Evolutionary conservation across 2,113 vertebrate species (phyloP).

Genomic region (Hyla sarda): DNA sequence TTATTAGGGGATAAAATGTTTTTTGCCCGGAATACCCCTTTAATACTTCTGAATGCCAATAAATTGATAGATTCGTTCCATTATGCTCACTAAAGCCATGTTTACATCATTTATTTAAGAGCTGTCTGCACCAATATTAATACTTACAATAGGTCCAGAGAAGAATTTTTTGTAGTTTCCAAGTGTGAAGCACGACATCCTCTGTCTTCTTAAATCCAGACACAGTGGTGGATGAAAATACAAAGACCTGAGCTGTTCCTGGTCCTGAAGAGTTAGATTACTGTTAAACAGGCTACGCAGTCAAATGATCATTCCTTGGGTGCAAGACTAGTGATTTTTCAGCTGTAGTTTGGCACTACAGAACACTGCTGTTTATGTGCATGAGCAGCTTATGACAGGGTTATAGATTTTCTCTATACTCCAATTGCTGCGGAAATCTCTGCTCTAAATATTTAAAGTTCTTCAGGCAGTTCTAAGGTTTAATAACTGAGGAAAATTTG

Average conservation of each 20-base stretch:
- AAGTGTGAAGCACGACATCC: neutral
- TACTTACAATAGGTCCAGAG: neutral
- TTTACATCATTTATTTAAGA: no score
- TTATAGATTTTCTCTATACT: constrained; percentile 1
- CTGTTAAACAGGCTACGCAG: neutral
- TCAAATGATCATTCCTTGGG: neutral
- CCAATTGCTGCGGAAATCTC: neutral
- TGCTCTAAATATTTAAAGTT: constrained; percentile 30
- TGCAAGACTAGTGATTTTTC: neutral
- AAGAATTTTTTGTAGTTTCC: neutral
- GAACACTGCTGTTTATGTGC: neutral
- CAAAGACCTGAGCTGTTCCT: constrained; percentile 33
- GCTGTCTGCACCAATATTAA: no score
- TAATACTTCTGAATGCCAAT: no score
- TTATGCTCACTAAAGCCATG: no score
- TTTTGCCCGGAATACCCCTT: no score
- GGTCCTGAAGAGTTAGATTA: constrained; percentile 27
- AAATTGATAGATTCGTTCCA: no score
- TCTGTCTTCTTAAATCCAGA: neutral
- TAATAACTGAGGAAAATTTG: neutral
- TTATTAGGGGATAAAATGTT: no score
- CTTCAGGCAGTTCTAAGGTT: constrained; percentile 11
- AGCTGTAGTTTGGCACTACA: neutral
- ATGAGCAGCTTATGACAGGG: constrained; percentile 21
- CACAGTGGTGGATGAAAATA: neutral